Conservation (phyloP, 2,888 invertebrate species). For the Sphaeridia pumilis region DNA sequence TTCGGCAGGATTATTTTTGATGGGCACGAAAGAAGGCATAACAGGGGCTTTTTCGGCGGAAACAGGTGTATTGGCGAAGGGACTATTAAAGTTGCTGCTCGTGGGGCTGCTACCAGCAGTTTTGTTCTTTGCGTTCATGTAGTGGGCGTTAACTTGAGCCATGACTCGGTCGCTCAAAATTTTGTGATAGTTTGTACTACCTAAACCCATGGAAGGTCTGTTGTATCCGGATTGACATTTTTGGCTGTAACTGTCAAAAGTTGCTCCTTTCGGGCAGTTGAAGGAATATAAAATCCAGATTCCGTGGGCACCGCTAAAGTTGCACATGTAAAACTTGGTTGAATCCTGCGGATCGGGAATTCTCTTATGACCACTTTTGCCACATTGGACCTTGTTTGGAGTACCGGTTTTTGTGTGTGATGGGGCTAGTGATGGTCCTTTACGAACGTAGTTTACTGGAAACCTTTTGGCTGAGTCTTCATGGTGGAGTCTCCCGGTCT, state of each 20-base stretch:
- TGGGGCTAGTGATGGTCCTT: no score
- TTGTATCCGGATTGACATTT: conserved; percentile 5
- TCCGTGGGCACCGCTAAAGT: conserved; percentile 9
- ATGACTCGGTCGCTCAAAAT: neutral
- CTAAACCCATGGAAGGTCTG: neutral
- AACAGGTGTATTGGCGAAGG: no score
- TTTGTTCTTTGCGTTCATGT: no score
- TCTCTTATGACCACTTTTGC: conserved; percentile 2
- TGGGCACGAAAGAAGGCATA: no score
- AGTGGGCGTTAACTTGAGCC: neutral
- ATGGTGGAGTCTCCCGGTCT: no score
- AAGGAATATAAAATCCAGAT: conserved; percentile 19
- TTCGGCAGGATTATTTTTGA: no score
- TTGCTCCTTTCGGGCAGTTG: conserved; percentile 14
- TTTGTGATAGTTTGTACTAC: neutral
- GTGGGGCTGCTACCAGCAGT: no score
- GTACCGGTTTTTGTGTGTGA: no score
- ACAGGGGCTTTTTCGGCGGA: no score
- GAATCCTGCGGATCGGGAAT: conserved; percentile 5
- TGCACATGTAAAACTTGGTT: conserved; percentile 17
- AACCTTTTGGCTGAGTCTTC: no score
- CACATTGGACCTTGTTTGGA: conserved; percentile 11
- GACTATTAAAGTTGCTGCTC: no score
- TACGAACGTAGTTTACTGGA: no score
- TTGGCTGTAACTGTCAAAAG: conserved; percentile 11